These are phyloP conservation scores for Phorcus lineatus DNA, from an alignment of 2,888 invertebrate genomes.

Conservation along the genomic window DNA sequence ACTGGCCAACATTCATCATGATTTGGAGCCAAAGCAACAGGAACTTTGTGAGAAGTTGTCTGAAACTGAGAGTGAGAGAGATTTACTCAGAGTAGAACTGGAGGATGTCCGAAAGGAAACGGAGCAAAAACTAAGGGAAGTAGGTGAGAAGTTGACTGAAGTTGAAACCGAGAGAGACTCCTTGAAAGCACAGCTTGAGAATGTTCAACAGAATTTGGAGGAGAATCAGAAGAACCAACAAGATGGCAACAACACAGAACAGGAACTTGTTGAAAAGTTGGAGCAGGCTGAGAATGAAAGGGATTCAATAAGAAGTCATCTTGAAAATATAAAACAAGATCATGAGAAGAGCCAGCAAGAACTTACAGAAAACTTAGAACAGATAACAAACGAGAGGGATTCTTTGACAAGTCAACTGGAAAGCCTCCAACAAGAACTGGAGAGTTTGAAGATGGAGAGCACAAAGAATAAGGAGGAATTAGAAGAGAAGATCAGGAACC, in stretches of 20 bases:
- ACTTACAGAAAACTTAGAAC: background rate
- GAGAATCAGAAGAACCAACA: background rate
- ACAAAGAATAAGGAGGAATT: slow-evolving; percentile 22
- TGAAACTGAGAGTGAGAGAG: slow-evolving; percentile 28
- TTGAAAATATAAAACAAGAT: background rate
- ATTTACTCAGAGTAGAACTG: background rate
- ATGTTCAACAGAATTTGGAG: background rate
- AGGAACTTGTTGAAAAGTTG: slow-evolving; percentile 21
- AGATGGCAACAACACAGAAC: background rate
- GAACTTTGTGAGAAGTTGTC: background rate
- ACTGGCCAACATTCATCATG: background rate
- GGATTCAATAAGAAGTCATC: background rate
- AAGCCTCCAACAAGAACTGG: background rate
- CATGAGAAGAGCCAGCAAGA: no score
- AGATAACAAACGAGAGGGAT: background rate
- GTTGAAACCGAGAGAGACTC: background rate
- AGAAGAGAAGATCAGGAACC: slow-evolving; percentile 22
- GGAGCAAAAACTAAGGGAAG: slow-evolving; percentile 22
- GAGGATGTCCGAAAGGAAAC: slow-evolving; percentile 8
- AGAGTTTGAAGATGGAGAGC: background rate
- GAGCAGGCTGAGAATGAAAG: background rate
- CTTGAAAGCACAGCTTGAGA: background rate
- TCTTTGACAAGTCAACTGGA: slow-evolving; percentile 4
- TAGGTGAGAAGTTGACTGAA: slow-evolving; percentile 23
- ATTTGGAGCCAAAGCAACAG: background rate